Percentiles rank a stretch among this genome's conserved stretches.
Conservation (phyloP, 2,797 vertebrate genomes). For the Choloepus didactylus region DNA sequence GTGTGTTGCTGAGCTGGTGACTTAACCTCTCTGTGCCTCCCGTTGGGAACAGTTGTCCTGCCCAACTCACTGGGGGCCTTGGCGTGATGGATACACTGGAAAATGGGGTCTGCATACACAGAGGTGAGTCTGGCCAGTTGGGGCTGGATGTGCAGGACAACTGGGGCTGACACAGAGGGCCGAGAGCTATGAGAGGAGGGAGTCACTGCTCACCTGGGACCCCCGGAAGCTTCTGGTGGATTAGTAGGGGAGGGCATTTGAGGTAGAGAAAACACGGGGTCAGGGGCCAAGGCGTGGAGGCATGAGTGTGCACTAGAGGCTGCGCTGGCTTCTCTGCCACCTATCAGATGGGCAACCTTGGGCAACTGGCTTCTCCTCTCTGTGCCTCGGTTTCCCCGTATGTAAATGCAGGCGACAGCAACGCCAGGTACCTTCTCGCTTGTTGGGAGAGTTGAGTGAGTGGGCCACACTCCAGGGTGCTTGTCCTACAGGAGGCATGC, state of each 20-base stretch:
- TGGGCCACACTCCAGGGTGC: neutral
- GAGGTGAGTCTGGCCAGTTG: neutral
- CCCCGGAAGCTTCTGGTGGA: no score
- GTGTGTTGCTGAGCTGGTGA: neutral
- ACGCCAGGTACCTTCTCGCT: accelerated
- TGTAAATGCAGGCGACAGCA: neutral
- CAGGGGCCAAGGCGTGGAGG: neutral
- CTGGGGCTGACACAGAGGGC: no score
- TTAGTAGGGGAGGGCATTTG: neutral
- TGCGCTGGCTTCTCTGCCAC: neutral
- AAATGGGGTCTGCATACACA: neutral
- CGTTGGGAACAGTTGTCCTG: neutral
- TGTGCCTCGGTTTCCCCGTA: neutral
- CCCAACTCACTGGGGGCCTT: neutral
- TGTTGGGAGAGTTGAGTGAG: neutral
- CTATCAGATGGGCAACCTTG: neutral
- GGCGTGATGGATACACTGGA: neutral
- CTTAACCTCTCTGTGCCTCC: neutral
- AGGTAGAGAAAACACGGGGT: accelerated
- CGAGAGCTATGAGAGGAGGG: no score
- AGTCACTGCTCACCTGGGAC: accelerated
- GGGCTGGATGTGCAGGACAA: neutral
- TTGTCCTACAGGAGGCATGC: neutral
- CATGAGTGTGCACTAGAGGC: neutral
- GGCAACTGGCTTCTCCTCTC: accelerated